Evolutionary conservation across 2,888 invertebrate genomes (phyloP).

Genomic region (Ypsolopha sequella): DNA sequence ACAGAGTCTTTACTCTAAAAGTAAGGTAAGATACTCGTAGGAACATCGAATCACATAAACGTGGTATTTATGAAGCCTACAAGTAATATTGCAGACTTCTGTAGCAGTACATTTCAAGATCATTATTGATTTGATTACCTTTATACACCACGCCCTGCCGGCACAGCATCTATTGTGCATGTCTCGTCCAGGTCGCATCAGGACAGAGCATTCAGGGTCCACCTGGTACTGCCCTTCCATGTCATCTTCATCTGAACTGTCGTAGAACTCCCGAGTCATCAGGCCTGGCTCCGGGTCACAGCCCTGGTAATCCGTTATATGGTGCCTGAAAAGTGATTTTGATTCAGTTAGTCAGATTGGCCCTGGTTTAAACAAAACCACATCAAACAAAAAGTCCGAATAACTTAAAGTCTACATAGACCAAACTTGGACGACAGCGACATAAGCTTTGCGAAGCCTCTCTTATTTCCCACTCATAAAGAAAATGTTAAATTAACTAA

Average conservation of each 20-base stretch:
- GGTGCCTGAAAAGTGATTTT: background rate
- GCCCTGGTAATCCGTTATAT: background rate
- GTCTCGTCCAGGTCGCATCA: conserved; percentile 64
- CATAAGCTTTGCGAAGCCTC: too few species aligned
- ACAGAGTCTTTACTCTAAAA: too few species aligned
- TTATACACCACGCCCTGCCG: conserved; percentile 90
- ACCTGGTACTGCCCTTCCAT: conserved; percentile 53
- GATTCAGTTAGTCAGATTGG: background rate
- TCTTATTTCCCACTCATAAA: too few species aligned
- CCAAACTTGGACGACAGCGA: too few species aligned
- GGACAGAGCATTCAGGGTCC: conserved; percentile 47
- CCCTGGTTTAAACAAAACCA: too few species aligned
- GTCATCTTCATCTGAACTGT: conserved; percentile 58
- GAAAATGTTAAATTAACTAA: too few species aligned
- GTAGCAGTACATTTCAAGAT: too few species aligned
- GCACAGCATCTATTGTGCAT: conserved; percentile 89
- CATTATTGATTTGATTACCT: conserved; percentile 48
- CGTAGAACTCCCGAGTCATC: conserved; percentile 61
- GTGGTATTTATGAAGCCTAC: too few species aligned
- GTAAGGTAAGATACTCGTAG: too few species aligned
- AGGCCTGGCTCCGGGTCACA: conserved; percentile 14
- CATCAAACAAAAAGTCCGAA: too few species aligned
- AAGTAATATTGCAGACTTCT: too few species aligned
- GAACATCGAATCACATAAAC: background rate
- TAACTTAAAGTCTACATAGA: too few species aligned